Conservation (phyloP, 2,797 vertebrate species). For the Gouania willdenowi region DNA sequence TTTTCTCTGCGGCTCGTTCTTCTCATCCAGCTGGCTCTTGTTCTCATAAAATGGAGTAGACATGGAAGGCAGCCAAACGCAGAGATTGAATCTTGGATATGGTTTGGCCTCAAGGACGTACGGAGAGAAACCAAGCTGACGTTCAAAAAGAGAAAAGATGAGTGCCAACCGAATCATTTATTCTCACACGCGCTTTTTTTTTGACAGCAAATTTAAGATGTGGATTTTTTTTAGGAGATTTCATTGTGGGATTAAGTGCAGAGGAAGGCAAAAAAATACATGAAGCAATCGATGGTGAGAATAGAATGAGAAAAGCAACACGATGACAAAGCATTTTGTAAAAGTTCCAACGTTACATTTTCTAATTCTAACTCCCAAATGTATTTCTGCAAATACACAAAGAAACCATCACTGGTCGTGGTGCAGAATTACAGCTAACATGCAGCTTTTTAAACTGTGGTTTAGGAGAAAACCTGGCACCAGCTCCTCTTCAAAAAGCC, state of each 20-base stretch:
- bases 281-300: constrained; percentile 1
- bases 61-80: constrained; percentile 39
- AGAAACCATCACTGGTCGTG: no score
- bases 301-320: constrained; percentile 17
- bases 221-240: constrained; percentile 8
- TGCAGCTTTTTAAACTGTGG: no score
- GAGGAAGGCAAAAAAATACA: constrained; percentile 5
- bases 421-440: no score
- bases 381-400: neutral
- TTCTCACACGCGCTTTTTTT: neutral
- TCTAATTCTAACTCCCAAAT: constrained; percentile 6
- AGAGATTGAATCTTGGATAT: constrained; percentile 26
- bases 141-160: no score
- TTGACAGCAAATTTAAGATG: neutral
- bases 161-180: neutral
- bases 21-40: constrained; percentile 42
- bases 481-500: no score
- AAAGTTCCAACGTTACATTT: constrained; percentile 2
- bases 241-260: constrained; percentile 22
- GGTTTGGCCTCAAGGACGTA: constrained; percentile 24
- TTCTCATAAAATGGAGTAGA: constrained; percentile 26
- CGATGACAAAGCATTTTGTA: constrained; percentile 27
- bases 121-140: neutral
- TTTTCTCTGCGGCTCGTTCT: constrained; percentile 9
- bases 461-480: no score